A percentile compares a stretch with the other conserved stretches of the same genome.
Evolutionary conservation across 2,888 invertebrate species (phyloP).

Genomic region (Lithophane semibrunnea): DNA sequence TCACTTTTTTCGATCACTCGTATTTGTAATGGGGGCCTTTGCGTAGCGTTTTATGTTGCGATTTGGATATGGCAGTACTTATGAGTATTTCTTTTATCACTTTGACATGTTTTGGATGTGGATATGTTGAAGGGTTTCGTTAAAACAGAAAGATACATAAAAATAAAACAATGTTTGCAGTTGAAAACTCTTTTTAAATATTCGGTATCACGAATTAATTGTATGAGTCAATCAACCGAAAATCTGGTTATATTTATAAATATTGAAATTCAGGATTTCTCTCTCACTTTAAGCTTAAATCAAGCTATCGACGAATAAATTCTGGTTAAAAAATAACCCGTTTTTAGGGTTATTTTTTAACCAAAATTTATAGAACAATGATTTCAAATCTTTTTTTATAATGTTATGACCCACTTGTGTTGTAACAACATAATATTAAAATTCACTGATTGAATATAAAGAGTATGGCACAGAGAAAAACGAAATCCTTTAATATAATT

Average conservation of each 20-base stretch:
- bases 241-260: not conserved
- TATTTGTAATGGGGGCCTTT: constrained; percentile 67
- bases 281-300: not conserved
- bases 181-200: not conserved
- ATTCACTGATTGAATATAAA: not conserved
- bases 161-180: not conserved
- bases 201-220: not conserved
- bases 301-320: not conserved
- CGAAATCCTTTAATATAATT: not conserved
- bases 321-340: too few species aligned
- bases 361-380: not conserved
- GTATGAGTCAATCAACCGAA: constrained; percentile 10
- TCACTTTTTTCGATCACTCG: constrained; percentile 65
- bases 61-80: constrained; percentile 51
- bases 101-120: constrained; percentile 12
- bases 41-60: constrained; percentile 57
- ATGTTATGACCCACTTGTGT: not conserved
- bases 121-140: not conserved
- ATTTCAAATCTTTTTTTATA: not conserved
- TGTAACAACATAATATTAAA: not conserved
- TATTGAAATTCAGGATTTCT: not conserved
- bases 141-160: not conserved
- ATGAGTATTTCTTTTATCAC: constrained; percentile 47
- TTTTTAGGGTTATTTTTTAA: not conserved
- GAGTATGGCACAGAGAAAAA: not conserved